These are phyloP conservation scores for Drosophila pectinifera DNA, from an alignment of 1,140 invertebrate genomes.

Conservation along the genomic window DNA sequence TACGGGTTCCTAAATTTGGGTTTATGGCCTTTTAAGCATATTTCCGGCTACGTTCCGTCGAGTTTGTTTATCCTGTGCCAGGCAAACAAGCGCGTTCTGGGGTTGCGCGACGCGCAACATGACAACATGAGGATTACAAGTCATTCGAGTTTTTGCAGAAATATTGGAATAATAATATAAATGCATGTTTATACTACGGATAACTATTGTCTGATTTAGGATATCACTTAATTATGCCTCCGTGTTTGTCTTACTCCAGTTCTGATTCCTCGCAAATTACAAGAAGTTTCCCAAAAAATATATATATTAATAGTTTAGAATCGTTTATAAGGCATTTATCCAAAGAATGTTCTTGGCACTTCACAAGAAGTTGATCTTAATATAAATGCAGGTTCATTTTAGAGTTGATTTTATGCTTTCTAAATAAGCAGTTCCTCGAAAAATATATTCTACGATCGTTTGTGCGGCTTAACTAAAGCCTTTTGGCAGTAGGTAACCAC, in stretches of 20 bases:
- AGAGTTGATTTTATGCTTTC: no score
- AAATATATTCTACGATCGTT: conserved; percentile 18
- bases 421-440: background rate
- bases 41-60: conserved; percentile 65
- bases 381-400: background rate
- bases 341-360: background rate
- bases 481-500: conserved; percentile 86
- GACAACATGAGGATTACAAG: conserved; percentile 37
- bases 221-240: background rate
- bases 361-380: background rate
- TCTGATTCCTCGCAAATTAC: conserved; percentile 64
- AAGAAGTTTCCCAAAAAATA: conserved; percentile 85
- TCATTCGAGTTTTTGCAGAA: conserved; percentile 17
- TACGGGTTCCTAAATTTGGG: conserved; percentile 53
- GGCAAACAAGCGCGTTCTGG: conserved; percentile 33
- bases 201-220: conserved; percentile 16
- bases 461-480: conserved; percentile 67
- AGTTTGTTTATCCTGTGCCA: conserved; percentile 61
- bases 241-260: conserved; percentile 84
- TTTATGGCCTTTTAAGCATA: conserved; percentile 73
- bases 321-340: background rate
- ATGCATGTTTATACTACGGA: conserved; percentile 41
- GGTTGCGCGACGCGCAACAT: conserved; percentile 21
- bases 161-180: conserved; percentile 26
- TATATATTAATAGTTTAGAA: no score